These are phyloP conservation scores for Temnothorax nylanderi DNA, from an alignment of 1,140 invertebrate species.

Conservation along the genomic window DNA sequence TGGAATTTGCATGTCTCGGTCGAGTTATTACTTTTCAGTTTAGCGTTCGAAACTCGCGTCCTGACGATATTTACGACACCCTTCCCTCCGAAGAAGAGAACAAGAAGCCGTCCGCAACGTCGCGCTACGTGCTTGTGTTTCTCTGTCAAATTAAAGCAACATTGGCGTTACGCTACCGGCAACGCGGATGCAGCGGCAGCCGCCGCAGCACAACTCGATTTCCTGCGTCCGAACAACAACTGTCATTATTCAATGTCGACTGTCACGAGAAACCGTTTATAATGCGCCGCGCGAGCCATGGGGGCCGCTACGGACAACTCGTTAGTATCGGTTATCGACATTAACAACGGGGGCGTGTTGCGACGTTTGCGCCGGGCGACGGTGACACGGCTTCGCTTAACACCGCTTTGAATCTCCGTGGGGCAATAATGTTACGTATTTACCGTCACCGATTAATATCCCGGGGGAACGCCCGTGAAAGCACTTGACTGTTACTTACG, in stretches of 20 bases:
- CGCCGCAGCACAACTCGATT: conserved; percentile 25
- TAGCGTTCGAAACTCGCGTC: conserved; percentile 17
- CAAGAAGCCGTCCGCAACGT: not conserved
- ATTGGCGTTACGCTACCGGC: conserved; percentile 23
- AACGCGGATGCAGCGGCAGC: conserved; percentile 6
- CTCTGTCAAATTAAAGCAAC: conserved; percentile 56
- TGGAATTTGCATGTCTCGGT: not conserved
- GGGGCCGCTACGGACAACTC: conserved; percentile 29
- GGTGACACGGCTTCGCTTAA: conserved; percentile 36
- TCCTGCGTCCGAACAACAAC: conserved; percentile 52
- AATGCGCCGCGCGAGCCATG: conserved; percentile 20
- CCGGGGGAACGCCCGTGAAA: conserved; percentile 7
- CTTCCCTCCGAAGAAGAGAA: not conserved
- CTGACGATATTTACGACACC: conserved; percentile 36
- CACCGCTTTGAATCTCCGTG: conserved; percentile 43
- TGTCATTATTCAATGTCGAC: conserved; percentile 62
- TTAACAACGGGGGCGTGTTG: conserved; percentile 37
- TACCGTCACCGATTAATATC: conserved; percentile 43
- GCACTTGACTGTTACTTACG: not conserved
- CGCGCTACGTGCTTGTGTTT: conserved; percentile 12
- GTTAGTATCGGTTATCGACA: conserved; percentile 60
- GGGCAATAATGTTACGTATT: conserved; percentile 47
- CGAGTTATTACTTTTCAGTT: conserved; percentile 47
- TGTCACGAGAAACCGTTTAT: conserved; percentile 56
- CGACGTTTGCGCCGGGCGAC: not conserved